Percentiles rank a stretch among this genome's conserved stretches.
Conservation (phyloP, 30 jellyfish, hydroid and myxozoan genomes). For the Morbakka virulenta region DNA sequence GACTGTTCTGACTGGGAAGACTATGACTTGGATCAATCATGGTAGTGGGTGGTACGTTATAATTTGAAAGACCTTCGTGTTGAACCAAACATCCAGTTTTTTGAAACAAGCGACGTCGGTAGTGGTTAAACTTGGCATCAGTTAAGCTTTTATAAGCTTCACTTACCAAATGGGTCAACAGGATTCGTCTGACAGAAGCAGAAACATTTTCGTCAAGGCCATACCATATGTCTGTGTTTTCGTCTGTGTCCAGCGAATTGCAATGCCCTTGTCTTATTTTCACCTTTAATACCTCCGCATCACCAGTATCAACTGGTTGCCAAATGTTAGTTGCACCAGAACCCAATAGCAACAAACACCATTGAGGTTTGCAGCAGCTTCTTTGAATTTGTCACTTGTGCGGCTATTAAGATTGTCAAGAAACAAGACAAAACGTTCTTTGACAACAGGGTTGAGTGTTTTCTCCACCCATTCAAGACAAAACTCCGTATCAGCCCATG, state of each 20-base stretch:
- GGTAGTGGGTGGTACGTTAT: not conserved
- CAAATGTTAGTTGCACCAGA: conserved; percentile 58
- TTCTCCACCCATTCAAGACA: conserved; percentile 46
- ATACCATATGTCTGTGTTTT: conserved; percentile 33
- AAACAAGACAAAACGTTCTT: conserved; percentile 36
- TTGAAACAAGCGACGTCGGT: not conserved
- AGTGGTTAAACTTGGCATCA: conserved; percentile 16
- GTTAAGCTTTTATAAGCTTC: conserved; percentile 45
- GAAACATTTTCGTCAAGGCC: conserved; percentile 21
- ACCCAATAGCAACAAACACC: conserved; percentile 45
- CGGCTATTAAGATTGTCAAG: not conserved
- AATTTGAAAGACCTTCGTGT: not conserved
- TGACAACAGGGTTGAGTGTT: conserved; percentile 38
- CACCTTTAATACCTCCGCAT: conserved; percentile 3
- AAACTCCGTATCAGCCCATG: conserved; percentile 55
- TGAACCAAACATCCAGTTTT: not conserved
- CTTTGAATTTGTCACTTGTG: not conserved
- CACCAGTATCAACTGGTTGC: conserved; percentile 65
- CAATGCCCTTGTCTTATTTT: conserved; percentile 17
- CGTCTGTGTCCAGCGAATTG: conserved; percentile 56
- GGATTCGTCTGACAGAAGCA: conserved; percentile 43
- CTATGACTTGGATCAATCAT: not conserved
- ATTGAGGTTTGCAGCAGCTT: not conserved
- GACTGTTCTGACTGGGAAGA: not conserved
- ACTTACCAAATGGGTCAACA: conserved; percentile 50